These are phyloP conservation scores for Bombus superbus DNA, from an alignment of 1,140 invertebrate genomes.

Conservation along the genomic window DNA sequence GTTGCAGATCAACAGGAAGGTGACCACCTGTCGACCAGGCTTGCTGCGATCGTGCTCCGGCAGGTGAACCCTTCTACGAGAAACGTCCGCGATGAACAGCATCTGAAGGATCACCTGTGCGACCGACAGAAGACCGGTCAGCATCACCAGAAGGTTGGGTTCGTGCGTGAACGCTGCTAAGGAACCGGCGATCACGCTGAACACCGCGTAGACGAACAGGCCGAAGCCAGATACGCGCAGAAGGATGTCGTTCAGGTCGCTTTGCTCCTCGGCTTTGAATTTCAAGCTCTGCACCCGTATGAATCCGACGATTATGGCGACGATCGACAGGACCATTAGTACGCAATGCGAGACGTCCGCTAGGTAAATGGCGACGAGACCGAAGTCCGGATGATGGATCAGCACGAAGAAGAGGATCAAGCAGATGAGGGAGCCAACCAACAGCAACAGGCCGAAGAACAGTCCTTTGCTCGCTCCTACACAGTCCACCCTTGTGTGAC, in stretches of 20 bases:
- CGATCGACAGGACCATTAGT: constrained; percentile 92
- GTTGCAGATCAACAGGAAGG: constrained; percentile 97
- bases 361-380: constrained; percentile 92
- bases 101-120: constrained; percentile 95
- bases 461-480: constrained; percentile 96
- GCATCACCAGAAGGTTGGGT: constrained; percentile 94
- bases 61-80: constrained; percentile 93
- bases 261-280: constrained; percentile 94
- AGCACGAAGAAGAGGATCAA: constrained; percentile 97
- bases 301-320: constrained; percentile 95
- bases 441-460: constrained; percentile 95
- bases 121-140: constrained; percentile 93
- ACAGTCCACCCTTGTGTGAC: constrained; percentile 93
- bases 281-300: constrained; percentile 91
- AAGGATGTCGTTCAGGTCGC: constrained; percentile 94
- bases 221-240: constrained; percentile 95
- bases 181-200: constrained; percentile 95
- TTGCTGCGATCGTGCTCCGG: constrained; percentile 96
- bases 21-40: constrained; percentile 96
- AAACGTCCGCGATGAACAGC: constrained; percentile 97
- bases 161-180: constrained; percentile 92
- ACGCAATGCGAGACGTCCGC: constrained; percentile 95
- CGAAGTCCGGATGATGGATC: constrained; percentile 91
- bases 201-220: constrained; percentile 95
- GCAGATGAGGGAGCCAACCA: constrained; percentile 96